Evolutionary conservation across 2,113 vertebrate genomes (phyloP).

Genomic region (Etia nguti): DNA sequence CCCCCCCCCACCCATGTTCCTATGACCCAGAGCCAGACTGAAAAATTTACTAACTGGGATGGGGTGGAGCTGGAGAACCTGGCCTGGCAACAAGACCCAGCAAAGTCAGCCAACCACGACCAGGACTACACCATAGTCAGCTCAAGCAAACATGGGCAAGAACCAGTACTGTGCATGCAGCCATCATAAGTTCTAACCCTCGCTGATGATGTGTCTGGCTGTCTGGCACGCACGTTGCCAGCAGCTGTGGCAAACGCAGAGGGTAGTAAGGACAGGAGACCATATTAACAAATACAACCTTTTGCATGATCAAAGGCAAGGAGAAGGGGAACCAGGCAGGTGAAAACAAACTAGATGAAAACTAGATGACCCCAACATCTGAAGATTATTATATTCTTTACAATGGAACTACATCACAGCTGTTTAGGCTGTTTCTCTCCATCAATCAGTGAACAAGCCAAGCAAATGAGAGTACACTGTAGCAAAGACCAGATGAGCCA

Average conservation of each 20-base stretch:
- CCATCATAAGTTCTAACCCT: background rate
- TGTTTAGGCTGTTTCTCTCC: background rate
- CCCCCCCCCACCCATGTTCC: constrained; percentile 1
- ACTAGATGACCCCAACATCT: background rate
- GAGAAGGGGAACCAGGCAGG: background rate
- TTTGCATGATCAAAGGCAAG: background rate
- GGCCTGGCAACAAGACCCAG: background rate
- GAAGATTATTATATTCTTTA: background rate
- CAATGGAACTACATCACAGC: background rate
- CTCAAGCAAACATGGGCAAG: background rate
- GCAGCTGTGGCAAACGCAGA: constrained; percentile 34
- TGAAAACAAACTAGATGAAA: background rate
- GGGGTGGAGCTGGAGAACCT: background rate
- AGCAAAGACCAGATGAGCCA: background rate
- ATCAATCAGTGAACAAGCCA: background rate
- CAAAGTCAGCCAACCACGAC: background rate
- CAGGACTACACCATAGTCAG: background rate
- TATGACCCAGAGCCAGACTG: background rate
- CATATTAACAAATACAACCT: background rate
- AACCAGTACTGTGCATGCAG: background rate
- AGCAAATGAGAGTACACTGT: background rate
- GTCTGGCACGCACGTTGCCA: background rate
- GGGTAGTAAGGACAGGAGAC: background rate
- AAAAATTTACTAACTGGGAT: constrained; percentile 15
- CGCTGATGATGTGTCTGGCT: background rate